A percentile compares a stretch with the other conserved stretches of the same genome.
Conservation (phyloP, 2,797 vertebrate species). For the Amniataba percoides region DNA sequence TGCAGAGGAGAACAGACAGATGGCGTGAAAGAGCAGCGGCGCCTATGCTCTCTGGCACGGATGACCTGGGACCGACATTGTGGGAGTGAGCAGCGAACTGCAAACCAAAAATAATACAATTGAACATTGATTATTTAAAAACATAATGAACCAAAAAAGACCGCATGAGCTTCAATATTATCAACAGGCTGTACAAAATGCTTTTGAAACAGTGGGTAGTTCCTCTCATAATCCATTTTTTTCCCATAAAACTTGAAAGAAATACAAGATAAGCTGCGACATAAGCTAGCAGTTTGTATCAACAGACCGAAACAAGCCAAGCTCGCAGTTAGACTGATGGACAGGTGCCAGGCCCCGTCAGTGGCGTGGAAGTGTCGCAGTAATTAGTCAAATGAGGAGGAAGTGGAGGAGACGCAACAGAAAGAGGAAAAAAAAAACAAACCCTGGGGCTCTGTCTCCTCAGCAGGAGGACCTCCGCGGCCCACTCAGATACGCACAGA, state of each 20-base stretch:
- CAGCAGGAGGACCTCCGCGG: constrained; percentile 60
- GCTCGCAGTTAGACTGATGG: constrained; percentile 72
- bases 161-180: constrained; percentile 10
- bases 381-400: constrained; percentile 84
- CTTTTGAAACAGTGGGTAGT: constrained; percentile 1
- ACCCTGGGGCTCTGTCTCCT: constrained; percentile 69
- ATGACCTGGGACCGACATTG: constrained; percentile 59
- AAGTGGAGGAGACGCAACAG: constrained; percentile 67
- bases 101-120: constrained; percentile 68
- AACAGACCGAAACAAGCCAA: constrained; percentile 47
- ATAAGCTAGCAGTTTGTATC: constrained; percentile 38
- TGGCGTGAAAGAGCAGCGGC: constrained; percentile 52
- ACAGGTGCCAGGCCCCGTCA: constrained; percentile 83
- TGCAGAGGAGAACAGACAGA: constrained; percentile 53
- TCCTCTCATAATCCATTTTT: not conserved
- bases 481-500: constrained; percentile 53
- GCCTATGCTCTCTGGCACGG: constrained; percentile 45
- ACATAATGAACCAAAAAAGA: constrained; percentile 53
- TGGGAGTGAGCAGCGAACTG: constrained; percentile 33
- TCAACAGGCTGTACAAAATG: constrained; percentile 1
- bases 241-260: too few relatives aligned
- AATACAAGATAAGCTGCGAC: constrained; percentile 13
- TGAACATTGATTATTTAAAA: constrained; percentile 62
- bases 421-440: constrained; percentile 50
- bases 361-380: constrained; percentile 74